Conservation (phyloP, 2,113 vertebrate species). For the Furnarius figulus region DNA sequence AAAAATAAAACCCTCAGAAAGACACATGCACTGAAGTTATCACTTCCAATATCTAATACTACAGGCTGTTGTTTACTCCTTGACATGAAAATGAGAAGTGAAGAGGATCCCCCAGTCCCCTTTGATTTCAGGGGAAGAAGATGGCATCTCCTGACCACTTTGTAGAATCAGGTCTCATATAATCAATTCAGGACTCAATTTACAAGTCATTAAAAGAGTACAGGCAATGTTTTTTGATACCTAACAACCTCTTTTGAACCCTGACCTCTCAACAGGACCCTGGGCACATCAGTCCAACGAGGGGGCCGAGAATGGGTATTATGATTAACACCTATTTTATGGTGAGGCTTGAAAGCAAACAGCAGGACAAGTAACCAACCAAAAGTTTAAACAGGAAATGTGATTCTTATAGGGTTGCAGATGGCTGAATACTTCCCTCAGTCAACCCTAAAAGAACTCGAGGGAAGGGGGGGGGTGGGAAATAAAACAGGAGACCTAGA, state of each 20-base stretch:
- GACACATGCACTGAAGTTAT: background rate
- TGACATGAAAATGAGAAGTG: background rate
- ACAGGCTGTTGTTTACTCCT: background rate
- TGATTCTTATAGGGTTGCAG: background rate
- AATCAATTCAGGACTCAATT: background rate
- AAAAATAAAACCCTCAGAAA: background rate
- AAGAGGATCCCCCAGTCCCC: background rate
- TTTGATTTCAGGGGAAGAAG: background rate
- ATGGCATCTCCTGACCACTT: background rate
- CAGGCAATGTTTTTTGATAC: background rate
- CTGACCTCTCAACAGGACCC: slow-evolving; percentile 24
- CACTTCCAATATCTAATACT: background rate
- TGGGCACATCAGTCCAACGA: background rate
- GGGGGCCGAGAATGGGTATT: slow-evolving; percentile 4
- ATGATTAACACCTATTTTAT: slow-evolving; percentile 33
- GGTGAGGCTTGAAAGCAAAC: slow-evolving; percentile 34
- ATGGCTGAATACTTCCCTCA: background rate
- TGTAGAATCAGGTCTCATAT: background rate
- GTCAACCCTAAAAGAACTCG: background rate
- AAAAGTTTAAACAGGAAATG: slow-evolving; percentile 32
- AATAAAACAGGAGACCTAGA: background rate
- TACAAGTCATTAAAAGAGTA: slow-evolving; percentile 5
- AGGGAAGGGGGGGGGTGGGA: background rate
- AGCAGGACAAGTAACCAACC: slow-evolving; percentile 1
- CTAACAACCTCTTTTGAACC: slow-evolving; percentile 28